Conservation (phyloP, 2,797 vertebrate genomes). For the Sebastolobus altivelis region DNA sequence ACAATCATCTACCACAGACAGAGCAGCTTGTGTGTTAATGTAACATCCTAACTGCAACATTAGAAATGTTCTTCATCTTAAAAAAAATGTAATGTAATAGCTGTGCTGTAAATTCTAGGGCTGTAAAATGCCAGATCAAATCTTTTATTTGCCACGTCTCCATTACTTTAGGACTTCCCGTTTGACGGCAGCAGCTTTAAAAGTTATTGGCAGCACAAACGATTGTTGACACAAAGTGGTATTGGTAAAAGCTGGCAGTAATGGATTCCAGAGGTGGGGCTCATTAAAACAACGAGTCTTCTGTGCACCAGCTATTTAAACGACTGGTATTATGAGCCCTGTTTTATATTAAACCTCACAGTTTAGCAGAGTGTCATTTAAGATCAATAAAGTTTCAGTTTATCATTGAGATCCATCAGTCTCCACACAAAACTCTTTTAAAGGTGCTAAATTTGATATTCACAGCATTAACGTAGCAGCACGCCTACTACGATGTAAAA, state of each 20-base stretch:
- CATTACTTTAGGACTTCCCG: not conserved
- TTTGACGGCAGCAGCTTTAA: not conserved
- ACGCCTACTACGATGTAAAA: too few relatives aligned
- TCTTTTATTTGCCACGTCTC: not conserved
- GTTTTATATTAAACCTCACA: not conserved
- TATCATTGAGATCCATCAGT: not conserved
- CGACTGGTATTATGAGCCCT: not conserved
- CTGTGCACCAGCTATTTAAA: not conserved
- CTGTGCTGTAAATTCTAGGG: not conserved
- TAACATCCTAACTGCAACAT: not conserved
- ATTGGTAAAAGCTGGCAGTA: constrained; percentile 13
- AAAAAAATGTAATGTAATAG: not conserved
- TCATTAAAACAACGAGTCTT: constrained; percentile 6
- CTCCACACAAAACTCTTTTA: not conserved
- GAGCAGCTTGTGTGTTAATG: constrained; percentile 3
- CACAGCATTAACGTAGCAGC: not conserved
- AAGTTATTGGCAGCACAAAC: constrained; percentile 18
- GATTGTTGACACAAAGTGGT: not conserved
- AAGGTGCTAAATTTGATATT: not conserved
- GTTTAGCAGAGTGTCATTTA: not conserved
- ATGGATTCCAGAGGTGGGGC: constrained; percentile 6
- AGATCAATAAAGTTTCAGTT: constrained; percentile 1
- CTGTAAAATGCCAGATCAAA: not conserved
- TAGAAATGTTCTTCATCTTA: constrained; percentile 6
- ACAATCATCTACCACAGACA: constrained; percentile 1